phyloP scores from a whole-genome alignment of 2,113 vertebrate genomes.

The Solenodon paradoxus region DNA sequence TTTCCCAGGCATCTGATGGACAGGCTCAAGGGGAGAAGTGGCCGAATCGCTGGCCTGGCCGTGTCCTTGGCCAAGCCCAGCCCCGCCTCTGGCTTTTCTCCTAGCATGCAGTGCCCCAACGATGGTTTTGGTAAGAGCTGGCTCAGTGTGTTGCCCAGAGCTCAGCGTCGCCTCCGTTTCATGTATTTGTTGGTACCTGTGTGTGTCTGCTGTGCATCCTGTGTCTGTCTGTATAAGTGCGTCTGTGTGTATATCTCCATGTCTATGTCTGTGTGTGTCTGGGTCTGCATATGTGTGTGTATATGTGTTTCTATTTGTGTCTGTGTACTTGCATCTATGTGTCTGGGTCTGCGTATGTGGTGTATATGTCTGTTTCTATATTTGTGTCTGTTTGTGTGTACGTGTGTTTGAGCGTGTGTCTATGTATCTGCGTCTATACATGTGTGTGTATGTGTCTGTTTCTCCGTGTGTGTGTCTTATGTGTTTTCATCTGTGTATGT shows the following conservation, averaged over 20 bases:
- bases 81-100: conserved; percentile 85
- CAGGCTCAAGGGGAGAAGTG: conserved; percentile 86
- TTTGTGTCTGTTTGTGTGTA: background rate
- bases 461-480: too few relatives aligned
- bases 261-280: background rate
- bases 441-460: too few relatives aligned
- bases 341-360: too few relatives aligned
- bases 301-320: too few relatives aligned
- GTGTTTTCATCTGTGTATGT: too few relatives aligned
- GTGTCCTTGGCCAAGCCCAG: conserved; percentile 83
- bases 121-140: conserved; percentile 87
- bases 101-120: conserved; percentile 91
- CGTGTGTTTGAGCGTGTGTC: background rate
- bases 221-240: background rate
- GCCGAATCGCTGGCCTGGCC: conserved; percentile 90
- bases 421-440: too few relatives aligned
- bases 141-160: background rate
- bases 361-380: background rate
- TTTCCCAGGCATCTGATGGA: conserved; percentile 86
- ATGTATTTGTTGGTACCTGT: background rate
- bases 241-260: too few relatives aligned
- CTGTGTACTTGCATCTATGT: too few relatives aligned
- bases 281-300: too few relatives aligned
- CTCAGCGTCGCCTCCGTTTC: background rate
- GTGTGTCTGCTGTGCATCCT: too few relatives aligned